phyloP scores from a whole-genome alignment of 92 coral and sea anemone genomes.

The Bergia sp. region DNA sequence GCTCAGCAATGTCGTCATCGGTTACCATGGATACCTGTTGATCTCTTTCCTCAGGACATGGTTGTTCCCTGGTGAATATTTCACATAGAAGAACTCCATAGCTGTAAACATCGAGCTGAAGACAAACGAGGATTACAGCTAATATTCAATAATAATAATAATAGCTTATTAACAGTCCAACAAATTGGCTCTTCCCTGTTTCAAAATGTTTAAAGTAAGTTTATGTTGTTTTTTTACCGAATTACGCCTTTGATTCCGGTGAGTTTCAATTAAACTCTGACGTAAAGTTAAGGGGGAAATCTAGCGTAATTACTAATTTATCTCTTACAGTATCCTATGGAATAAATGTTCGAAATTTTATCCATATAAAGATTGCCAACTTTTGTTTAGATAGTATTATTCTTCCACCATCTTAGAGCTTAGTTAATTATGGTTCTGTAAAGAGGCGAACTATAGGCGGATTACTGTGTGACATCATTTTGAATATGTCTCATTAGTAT shows the following conservation, averaged over 20 bases:
- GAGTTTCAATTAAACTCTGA: not conserved
- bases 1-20: not conserved
- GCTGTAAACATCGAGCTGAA: slow-evolving; percentile 35
- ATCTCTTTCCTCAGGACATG: slow-evolving; percentile 28
- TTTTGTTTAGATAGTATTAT: not conserved
- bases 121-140: not conserved
- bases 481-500: too few relatives aligned
- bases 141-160: too few relatives aligned
- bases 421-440: not conserved
- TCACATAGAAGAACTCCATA: slow-evolving; percentile 38
- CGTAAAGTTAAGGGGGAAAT: not conserved
- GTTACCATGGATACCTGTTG: slow-evolving; percentile 34
- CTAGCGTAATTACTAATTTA: not conserved
- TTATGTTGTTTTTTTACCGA: not conserved
- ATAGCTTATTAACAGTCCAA: too few relatives aligned
- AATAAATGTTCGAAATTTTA: too few relatives aligned
- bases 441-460: not conserved
- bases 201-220: too few relatives aligned
- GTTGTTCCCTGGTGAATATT: slow-evolving; percentile 1
- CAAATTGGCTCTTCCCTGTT: too few relatives aligned
- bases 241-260: not conserved
- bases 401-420: not conserved
- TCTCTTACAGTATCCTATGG: too few relatives aligned
- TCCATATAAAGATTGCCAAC: too few relatives aligned
- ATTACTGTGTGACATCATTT: too few relatives aligned